Base-by-base conservation (phyloP, 2,113 vertebrate genomes). In the Aldabrachelys gigantea region DNA sequence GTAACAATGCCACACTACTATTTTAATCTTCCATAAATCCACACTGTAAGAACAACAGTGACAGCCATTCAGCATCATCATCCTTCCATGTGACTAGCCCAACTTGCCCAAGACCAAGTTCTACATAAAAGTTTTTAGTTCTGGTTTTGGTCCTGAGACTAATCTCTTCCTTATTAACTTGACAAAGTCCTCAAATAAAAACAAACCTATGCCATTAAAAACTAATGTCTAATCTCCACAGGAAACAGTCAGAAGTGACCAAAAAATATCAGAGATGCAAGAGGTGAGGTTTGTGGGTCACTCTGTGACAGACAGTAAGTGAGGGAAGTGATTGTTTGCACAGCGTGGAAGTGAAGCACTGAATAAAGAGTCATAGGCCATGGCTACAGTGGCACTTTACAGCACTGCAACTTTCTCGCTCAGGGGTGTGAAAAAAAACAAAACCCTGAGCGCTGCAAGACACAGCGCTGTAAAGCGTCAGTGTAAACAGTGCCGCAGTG, bases 271-370 rank as follows among this genome's bases (percentile, higher is more conserved):
- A 82, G 44, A 1, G 10, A 79, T n/a, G 52, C 56, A 78, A 57
- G 44, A 53, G 84, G 50, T 4, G 52, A 82, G 52, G 49, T 84
- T 38, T 84, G 16, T 80, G 93, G 82, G 80, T 62, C 88, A 89
- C 31, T 13, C 24, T 0, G 4, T 59, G 84, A 9, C 25, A 52
- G 92, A n/a, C 49, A n/a, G 24, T 35, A 80, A 44, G 62, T 22
- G 3, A 50, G 0, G 21, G 94, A 38, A 0, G 0, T 11, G 54
- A 78, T 80, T 5, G 0, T 91, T 97, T 97, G 85, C 59, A 85
- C 75, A 88, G 89, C n/a, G 84, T 93, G 95, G 91, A 96, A 92
- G 94, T 0, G 0, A 80, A 95, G 94, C 93, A 86, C 85, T 65
- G 86, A 87, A 62, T 50, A 87, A 62, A 47, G 93, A 80, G 76